These are phyloP conservation scores for Lutjanus erythropterus DNA, from an alignment of 2,113 vertebrate species.

Conservation along the genomic window DNA sequence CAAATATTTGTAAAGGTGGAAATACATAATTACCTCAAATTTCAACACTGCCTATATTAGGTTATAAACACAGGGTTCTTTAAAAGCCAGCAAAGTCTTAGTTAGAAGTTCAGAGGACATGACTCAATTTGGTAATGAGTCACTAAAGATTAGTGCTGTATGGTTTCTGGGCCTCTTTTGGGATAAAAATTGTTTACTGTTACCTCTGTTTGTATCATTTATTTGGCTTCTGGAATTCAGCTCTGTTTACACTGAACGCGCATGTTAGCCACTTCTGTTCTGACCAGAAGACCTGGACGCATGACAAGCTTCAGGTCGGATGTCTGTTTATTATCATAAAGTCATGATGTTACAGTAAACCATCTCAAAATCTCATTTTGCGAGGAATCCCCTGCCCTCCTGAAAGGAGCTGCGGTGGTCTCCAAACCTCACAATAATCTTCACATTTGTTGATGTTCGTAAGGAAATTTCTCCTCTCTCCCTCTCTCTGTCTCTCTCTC, in stretches of 20 bases:
- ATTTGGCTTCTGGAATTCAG: constrained; percentile 71
- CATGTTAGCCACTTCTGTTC: constrained; percentile 68
- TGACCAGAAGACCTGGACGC: constrained; percentile 60
- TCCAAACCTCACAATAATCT: constrained; percentile 39
- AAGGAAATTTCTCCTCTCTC: constrained; percentile 30
- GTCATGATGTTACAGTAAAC: constrained; percentile 64
- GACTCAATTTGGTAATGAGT: constrained; percentile 67
- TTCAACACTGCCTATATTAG: constrained; percentile 61
- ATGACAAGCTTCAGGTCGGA: constrained; percentile 37
- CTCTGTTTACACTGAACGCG: constrained; percentile 64
- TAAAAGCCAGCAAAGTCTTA: constrained; percentile 19
- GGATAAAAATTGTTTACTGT: constrained; percentile 67
- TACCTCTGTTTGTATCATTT: constrained; percentile 67
- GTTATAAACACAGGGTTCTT: constrained; percentile 55
- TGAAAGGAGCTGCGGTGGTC: constrained; percentile 48
- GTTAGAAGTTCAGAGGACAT: constrained; percentile 34
- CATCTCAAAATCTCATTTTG: constrained; percentile 37
- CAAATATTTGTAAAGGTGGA: constrained; percentile 69
- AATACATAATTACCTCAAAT: constrained; percentile 49
- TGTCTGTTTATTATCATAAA: constrained; percentile 64
- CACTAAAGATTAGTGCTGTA: constrained; percentile 51
- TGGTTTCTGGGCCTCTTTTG: constrained; percentile 56
- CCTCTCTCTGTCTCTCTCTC: no score
- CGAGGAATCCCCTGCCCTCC: constrained; percentile 52
- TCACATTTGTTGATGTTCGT: constrained; percentile 53